A percentile compares a stretch with the other conserved stretches of the same genome.
phyloP scores from a whole-genome alignment of 2,113 vertebrate genomes.

The Perccottus glenii region DNA sequence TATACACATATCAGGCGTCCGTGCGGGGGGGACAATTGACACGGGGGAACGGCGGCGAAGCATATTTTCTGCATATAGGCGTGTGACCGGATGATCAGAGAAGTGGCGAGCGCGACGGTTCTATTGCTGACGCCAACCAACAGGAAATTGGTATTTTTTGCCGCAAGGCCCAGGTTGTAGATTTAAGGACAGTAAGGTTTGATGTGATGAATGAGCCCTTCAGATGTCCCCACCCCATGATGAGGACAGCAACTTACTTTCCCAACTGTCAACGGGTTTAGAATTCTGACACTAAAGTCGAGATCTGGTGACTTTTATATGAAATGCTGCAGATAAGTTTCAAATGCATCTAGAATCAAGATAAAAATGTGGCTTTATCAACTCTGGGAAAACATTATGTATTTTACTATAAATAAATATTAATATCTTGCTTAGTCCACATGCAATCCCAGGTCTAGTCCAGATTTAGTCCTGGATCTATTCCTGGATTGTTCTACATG shows the following conservation, averaged over 20 bases:
- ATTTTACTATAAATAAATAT: too few species aligned
- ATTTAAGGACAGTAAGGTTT: conserved; percentile 48
- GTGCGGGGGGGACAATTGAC: conserved; percentile 68
- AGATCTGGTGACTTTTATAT: background rate
- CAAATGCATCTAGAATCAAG: too few species aligned
- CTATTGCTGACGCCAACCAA: conserved; percentile 57
- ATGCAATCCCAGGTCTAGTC: too few species aligned
- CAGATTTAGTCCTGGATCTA: too few species aligned
- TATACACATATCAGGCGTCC: conserved; percentile 69
- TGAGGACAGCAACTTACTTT: conserved; percentile 26
- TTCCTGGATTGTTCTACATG: too few species aligned
- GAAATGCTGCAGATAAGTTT: conserved; percentile 23
- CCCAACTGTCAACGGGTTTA: conserved; percentile 42
- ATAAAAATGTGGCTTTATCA: too few species aligned
- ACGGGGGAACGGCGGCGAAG: conserved; percentile 34
- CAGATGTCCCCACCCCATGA: conserved; percentile 25
- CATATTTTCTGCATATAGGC: conserved; percentile 53
- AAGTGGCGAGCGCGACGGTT: conserved; percentile 15
- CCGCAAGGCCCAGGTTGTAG: conserved; percentile 31
- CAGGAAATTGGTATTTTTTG: conserved; percentile 69
- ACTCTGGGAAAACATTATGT: too few species aligned
- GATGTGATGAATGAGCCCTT: conserved; percentile 70
- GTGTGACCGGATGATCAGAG: conserved; percentile 52
- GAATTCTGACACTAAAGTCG: conserved; percentile 1
- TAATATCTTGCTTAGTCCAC: too few species aligned